Evolutionary conservation across 1,140 invertebrate genomes (phyloP).

Genomic region (Pissodes strobi): DNA sequence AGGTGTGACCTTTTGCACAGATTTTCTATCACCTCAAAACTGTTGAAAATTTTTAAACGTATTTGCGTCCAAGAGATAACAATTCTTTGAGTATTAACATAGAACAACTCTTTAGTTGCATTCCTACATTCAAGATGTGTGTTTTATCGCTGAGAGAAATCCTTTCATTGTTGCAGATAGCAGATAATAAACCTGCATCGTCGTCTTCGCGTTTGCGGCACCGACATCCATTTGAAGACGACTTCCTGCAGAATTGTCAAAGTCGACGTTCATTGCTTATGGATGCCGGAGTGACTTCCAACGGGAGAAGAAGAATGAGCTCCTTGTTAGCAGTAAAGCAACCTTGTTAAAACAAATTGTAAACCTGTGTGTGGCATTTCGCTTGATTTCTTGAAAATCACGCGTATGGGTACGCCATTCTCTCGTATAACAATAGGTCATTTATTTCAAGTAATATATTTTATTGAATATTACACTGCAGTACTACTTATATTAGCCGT

Average conservation of each 20-base stretch:
- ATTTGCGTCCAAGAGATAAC: too few species aligned
- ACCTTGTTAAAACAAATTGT: constrained; percentile 55
- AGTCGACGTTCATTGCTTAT: constrained; percentile 62
- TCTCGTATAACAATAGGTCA: neutral
- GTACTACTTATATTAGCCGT: too few species aligned
- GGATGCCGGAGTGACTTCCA: constrained; percentile 49
- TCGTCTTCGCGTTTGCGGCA: too few species aligned
- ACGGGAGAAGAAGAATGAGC: neutral
- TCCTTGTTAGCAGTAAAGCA: constrained; percentile 43
- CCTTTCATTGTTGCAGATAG: too few species aligned
- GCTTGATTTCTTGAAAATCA: neutral
- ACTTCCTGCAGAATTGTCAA: neutral
- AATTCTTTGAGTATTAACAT: too few species aligned
- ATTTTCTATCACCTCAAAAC: too few species aligned
- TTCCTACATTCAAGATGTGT: neutral
- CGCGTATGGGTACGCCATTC: neutral
- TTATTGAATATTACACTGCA: too few species aligned
- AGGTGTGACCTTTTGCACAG: too few species aligned
- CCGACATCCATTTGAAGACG: neutral
- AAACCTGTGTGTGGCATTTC: constrained; percentile 14
- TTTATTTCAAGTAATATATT: too few species aligned
- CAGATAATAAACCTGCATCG: too few species aligned
- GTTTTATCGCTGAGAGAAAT: neutral
- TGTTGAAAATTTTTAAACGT: too few species aligned
- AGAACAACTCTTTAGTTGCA: too few species aligned